These are phyloP conservation scores for Marisa cornuarietis DNA, from an alignment of 1,140 invertebrate genomes.

Conservation along the genomic window DNA sequence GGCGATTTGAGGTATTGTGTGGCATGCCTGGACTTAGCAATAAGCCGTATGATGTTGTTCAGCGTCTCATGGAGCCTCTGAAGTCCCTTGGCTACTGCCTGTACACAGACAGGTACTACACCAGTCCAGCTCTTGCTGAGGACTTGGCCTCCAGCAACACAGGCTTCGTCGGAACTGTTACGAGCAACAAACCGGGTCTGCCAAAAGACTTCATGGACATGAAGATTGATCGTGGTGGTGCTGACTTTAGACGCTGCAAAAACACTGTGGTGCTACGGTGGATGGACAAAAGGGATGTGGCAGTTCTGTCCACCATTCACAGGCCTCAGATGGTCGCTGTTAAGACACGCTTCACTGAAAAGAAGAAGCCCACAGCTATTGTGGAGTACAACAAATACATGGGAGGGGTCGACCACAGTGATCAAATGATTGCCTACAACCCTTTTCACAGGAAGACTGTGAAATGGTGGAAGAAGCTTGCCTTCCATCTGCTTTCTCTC, in stretches of 20 bases:
- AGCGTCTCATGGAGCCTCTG: background rate
- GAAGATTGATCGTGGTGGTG: background rate
- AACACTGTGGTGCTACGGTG: background rate
- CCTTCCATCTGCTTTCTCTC: background rate
- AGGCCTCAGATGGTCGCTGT: background rate
- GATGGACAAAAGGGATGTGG: slow-evolving; percentile 23
- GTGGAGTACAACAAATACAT: slow-evolving; percentile 13
- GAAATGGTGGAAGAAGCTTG: slow-evolving; percentile 26
- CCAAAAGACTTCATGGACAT: background rate
- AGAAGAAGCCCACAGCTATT: background rate
- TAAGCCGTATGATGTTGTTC: background rate
- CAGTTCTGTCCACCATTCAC: background rate
- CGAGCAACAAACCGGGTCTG: too few species aligned
- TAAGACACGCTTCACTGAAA: slow-evolving; percentile 5
- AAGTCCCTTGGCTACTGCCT: background rate
- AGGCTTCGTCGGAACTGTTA: too few species aligned
- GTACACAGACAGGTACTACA: background rate
- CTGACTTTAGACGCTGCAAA: slow-evolving; percentile 1
- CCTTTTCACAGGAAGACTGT: slow-evolving; percentile 9
- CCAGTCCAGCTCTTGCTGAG: background rate
- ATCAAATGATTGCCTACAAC: slow-evolving; percentile 1
- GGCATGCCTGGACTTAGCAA: background rate
- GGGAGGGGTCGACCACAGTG: slow-evolving; percentile 4
- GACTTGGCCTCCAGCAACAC: background rate
- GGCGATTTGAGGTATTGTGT: background rate